These are phyloP conservation scores for Octodon degus DNA, from an alignment of 2,113 vertebrate genomes.

Conservation along the genomic window DNA sequence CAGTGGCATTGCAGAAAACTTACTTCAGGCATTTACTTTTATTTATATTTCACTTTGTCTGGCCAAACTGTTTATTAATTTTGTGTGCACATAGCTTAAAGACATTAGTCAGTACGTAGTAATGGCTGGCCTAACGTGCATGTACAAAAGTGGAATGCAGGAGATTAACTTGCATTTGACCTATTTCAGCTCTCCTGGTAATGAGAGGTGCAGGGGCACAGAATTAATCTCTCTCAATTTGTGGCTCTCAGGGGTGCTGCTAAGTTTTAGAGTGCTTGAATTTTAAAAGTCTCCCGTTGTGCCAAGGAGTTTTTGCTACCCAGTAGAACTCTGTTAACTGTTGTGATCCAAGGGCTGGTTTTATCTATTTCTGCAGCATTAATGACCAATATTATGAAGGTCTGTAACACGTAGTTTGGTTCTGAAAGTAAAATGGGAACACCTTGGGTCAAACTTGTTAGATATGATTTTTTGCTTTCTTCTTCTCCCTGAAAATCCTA, in stretches of 20 bases:
- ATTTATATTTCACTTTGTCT: constrained; percentile 76
- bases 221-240: constrained; percentile 93
- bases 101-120: constrained; percentile 82
- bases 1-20: background rate
- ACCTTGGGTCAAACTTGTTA: background rate
- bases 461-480: background rate
- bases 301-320: constrained; percentile 83
- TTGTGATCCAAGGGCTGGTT: constrained; percentile 79
- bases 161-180: constrained; percentile 93
- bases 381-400: constrained; percentile 71
- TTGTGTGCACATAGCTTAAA: constrained; percentile 82
- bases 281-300: constrained; percentile 89
- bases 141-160: constrained; percentile 89
- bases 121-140: constrained; percentile 85
- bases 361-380: constrained; percentile 82
- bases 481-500: background rate
- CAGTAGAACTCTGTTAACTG: constrained; percentile 75
- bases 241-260: constrained; percentile 91
- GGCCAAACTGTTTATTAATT: constrained; percentile 84
- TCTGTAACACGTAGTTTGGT: background rate
- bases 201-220: constrained; percentile 90
- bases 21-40: constrained; percentile 69
- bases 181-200: constrained; percentile 90
- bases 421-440: constrained; percentile 40
- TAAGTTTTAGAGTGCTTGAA: constrained; percentile 89